Conservation (phyloP, 2,113 vertebrate species). For the Sisor rabdophorus region DNA sequence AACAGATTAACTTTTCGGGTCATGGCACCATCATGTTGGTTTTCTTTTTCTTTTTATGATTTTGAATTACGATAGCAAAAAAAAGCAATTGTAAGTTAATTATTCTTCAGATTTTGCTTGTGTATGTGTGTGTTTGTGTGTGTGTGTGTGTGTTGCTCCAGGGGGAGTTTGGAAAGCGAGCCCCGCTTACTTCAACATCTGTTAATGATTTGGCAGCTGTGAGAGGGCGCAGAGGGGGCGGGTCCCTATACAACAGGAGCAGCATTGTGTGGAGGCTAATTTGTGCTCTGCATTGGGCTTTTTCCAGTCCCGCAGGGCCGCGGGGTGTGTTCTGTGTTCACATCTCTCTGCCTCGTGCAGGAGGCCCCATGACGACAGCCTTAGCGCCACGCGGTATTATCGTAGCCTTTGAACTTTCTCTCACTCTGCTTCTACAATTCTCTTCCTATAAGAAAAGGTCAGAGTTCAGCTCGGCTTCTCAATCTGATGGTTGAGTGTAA, state of each 20-base stretch:
- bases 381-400: slow-evolving; percentile 6
- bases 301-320: slow-evolving; percentile 45
- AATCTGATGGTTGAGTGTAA: not conserved
- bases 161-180: slow-evolving; percentile 45
- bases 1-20: too few relatives aligned
- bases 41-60: not conserved
- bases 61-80: not conserved
- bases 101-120: not conserved
- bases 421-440: slow-evolving; percentile 20
- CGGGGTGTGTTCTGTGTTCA: slow-evolving; percentile 31
- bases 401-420: slow-evolving; percentile 30
- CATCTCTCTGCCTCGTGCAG: slow-evolving; percentile 1
- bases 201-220: slow-evolving; percentile 70
- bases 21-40: not conserved
- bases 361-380: slow-evolving; percentile 7
- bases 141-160: slow-evolving; percentile 31
- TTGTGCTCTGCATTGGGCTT: slow-evolving; percentile 58
- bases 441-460: slow-evolving; percentile 2
- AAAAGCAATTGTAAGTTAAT: not conserved
- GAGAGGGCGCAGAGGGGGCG: slow-evolving; percentile 47
- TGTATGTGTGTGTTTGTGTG: slow-evolving; percentile 6
- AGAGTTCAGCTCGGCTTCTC: not conserved
- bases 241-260: slow-evolving; percentile 70
- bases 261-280: slow-evolving; percentile 70
- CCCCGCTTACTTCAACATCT: slow-evolving; percentile 63